Base-by-base conservation (phyloP, 2,113 vertebrate species). In the Ammodytes dubius region DNA sequence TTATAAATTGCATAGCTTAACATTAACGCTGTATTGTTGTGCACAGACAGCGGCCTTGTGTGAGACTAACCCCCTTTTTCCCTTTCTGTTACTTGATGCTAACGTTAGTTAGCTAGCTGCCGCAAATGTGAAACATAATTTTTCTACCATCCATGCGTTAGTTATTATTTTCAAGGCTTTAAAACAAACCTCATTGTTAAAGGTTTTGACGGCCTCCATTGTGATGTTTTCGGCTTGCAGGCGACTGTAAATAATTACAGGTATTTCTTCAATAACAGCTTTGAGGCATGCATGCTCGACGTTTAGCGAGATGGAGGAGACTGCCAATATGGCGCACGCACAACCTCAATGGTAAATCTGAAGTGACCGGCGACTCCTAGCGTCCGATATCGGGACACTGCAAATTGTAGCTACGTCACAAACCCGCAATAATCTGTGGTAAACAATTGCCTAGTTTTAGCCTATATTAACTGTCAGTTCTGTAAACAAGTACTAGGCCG, bases 121-220 rank as follows among this genome's bases (percentile, higher is more conserved):
- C 19, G 81, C 67, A 60, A 86, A 65, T 42, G 46, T 49, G 53
- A 61, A n/a, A 42, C 2, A 54, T 7, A 61, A 69, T 9, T 15
- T 45, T 27, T 70, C 10, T 40, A 14, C 46, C 13, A 7, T 14
- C 5, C 5, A 11, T 7, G 19, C 4, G 61, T 40, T 75, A 4
- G 40, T 4, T 0, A 27, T 63, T 56, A 40, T 56, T 17, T 56
- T 17, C 27, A 52, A 74, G 7, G 15, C 46, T 78, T 82, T 81
- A 2, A 74, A 47, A 96, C 95, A 88, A 94, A 96, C 95, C 95
- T 96, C 95, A 79, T 93, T 93, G 91, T 96, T 96, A 87, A 96
- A 96, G 58, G 94, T 87, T 94, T 96, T 96, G 53, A 96, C 95
- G 67, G 95, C 95, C 94, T 96, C 95, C 95, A 96, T 96, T 68